These are phyloP conservation scores for Pterostichus madidus DNA, from an alignment of 2,888 invertebrate species.

Conservation along the genomic window DNA sequence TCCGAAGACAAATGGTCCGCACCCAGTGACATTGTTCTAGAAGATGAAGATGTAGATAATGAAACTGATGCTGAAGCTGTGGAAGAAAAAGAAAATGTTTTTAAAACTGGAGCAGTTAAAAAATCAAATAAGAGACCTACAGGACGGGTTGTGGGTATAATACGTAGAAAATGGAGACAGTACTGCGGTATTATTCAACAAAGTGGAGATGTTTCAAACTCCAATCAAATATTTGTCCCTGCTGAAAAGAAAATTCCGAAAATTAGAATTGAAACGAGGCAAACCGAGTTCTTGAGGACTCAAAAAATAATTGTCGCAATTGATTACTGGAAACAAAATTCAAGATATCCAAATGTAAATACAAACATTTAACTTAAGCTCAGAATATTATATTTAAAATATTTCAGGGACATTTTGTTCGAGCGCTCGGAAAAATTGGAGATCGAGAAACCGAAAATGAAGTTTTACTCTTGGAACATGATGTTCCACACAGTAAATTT, in stretches of 20 bases:
- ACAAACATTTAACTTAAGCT: not conserved
- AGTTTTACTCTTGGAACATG: slow-evolving; percentile 96
- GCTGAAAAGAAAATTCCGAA: slow-evolving; percentile 96
- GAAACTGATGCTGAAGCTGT: slow-evolving; percentile 84
- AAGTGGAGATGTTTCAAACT: slow-evolving; percentile 81
- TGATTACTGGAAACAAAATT: slow-evolving; percentile 97
- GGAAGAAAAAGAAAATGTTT: slow-evolving; percentile 79
- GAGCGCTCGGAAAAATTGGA: slow-evolving; percentile 94
- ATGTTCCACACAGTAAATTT: slow-evolving; percentile 97
- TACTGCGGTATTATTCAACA: slow-evolving; percentile 97
- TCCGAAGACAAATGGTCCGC: slow-evolving; percentile 94
- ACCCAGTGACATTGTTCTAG: slow-evolving; percentile 91
- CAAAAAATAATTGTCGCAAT: slow-evolving; percentile 97
- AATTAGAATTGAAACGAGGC: slow-evolving; percentile 96
- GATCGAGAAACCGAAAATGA: slow-evolving; percentile 98
- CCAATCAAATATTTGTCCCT: slow-evolving; percentile 94
- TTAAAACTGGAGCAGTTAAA: slow-evolving; percentile 71
- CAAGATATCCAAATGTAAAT: slow-evolving; percentile 90
- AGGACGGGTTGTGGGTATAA: slow-evolving; percentile 94
- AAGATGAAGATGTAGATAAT: slow-evolving; percentile 83
- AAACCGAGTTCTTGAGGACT: slow-evolving; percentile 87
- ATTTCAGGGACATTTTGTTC: slow-evolving; percentile 92
- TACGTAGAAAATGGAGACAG: slow-evolving; percentile 97
- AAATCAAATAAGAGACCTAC: slow-evolving; percentile 80
- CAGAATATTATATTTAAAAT: slow-evolving; percentile 38